Conservation (phyloP, 2,113 vertebrate species). For the Phalacrocorax carbo region DNA sequence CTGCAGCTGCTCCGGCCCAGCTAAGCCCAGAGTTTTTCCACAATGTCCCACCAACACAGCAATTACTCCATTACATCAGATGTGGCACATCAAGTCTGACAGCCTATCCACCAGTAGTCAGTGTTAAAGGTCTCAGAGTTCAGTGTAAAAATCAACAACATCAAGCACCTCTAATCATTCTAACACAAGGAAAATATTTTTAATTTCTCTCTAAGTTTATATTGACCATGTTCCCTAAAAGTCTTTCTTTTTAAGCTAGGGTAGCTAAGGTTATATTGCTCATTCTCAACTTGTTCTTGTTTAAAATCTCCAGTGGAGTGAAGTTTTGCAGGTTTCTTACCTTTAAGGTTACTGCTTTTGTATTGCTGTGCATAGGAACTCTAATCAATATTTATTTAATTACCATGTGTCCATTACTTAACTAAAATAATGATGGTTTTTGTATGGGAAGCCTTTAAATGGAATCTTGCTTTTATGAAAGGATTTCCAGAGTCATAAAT, state of each 20-base stretch:
- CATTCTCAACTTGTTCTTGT: not conserved
- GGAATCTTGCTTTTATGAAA: not conserved
- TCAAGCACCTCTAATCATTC: not conserved
- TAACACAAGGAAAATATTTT: not conserved
- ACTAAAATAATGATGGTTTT: not conserved
- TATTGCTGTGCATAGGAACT: not conserved
- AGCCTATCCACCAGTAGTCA: not conserved
- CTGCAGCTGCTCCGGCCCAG: not conserved
- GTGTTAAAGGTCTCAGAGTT: not conserved
- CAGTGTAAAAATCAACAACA: not conserved
- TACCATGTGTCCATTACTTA: not conserved
- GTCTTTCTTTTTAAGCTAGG: not conserved
- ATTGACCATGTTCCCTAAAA: not conserved
- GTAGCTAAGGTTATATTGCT: not conserved
- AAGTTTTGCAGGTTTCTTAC: not conserved
- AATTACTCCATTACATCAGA: not conserved
- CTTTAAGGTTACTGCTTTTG: not conserved
- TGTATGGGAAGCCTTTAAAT: not conserved
- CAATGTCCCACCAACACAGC: fast-evolving
- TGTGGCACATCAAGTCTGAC: not conserved
- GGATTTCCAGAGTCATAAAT: not conserved
- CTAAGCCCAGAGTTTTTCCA: not conserved
- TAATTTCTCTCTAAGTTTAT: not conserved
- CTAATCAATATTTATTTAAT: not conserved
- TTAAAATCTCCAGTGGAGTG: not conserved